These are phyloP conservation scores for Leistus spinibarbis DNA, from an alignment of 2,888 invertebrate genomes.

Conservation along the genomic window DNA sequence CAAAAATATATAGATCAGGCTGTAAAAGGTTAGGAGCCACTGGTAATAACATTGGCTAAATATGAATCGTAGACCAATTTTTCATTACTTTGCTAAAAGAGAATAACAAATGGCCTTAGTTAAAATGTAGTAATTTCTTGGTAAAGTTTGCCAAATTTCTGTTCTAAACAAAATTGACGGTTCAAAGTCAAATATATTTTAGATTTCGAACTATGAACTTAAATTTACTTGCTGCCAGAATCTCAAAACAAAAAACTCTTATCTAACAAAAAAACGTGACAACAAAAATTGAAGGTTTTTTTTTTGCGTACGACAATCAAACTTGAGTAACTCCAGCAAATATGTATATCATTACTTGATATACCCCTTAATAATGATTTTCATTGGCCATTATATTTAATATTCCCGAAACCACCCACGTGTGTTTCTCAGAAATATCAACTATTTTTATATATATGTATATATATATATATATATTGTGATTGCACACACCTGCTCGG, in stretches of 20 bases:
- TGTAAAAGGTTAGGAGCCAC: too few species aligned
- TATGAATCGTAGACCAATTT: too few species aligned
- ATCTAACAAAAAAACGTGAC: not conserved
- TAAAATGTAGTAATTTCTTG: not conserved
- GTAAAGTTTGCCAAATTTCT: not conserved
- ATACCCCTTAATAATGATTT: not conserved
- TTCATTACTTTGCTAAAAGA: not conserved
- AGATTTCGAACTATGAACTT: not conserved
- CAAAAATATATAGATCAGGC: too few species aligned
- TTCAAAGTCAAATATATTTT: not conserved
- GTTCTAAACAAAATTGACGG: not conserved
- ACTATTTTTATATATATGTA: not conserved
- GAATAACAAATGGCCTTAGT: not conserved
- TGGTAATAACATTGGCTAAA: too few species aligned
- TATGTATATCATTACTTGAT: not conserved
- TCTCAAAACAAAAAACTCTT: not conserved
- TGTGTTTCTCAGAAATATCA: conserved; percentile 8
- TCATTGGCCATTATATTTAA: not conserved
- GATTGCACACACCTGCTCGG: conserved; percentile 75
- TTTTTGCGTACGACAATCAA: not conserved
- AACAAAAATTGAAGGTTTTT: not conserved
- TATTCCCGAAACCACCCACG: conserved; percentile 2
- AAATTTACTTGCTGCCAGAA: not conserved
- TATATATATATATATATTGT: not conserved
- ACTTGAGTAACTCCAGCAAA: not conserved